Base-by-base conservation (phyloP, 1,140 invertebrate genomes). In the Caerostris darwini region DNA sequence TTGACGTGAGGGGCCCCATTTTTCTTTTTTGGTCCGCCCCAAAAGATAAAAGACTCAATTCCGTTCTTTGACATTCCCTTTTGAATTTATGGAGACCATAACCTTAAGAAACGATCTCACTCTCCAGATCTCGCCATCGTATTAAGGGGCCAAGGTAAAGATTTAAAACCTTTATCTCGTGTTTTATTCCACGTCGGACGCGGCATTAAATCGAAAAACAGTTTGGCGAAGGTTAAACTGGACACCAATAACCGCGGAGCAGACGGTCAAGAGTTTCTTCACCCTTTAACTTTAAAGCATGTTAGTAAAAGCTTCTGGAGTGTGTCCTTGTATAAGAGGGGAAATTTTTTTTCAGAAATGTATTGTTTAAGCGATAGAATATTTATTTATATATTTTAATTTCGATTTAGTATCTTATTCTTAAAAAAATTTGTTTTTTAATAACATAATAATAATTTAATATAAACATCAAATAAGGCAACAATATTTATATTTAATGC, bases 1-100 rank as follows among this genome's bases (percentile, higher is more conserved):
- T 6, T 58, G 5, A 5, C 7, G 10, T 10, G 34, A 10, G 57
- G 56, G 82, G 14, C 14, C 3, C 53, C 6, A 57, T 58, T n/a
- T n/a, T 57, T 58, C 54, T 19, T 83, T 83, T 56, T 64, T 64
- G 10, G 5, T 12, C 10, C 3, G n/a, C 34, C 50, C n/a, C 5
- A 5, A 64, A 88, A 88, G 86, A 88, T 88, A 88, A 88, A 88
- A 67, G 86, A 88, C 86, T 88, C 86, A 88, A 88, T 88, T 88
- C 86, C 86, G 19, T 64, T 64, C 86, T 88, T 88, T 88, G 86
- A 88, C 86, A 88, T 88, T 88, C 86, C 61, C 86, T 88, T 88
- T 88, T 88, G 86, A 88, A 88, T 88, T 88, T 88, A 88, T 88
- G 58, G 34, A 3, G 61, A 64, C 86, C 61, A 88, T 88, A 88